A percentile compares a stretch with the other conserved stretches of the same genome.
Evolutionary conservation across 2,888 invertebrate genomes (phyloP).

Genomic region (Luperina testacea): DNA sequence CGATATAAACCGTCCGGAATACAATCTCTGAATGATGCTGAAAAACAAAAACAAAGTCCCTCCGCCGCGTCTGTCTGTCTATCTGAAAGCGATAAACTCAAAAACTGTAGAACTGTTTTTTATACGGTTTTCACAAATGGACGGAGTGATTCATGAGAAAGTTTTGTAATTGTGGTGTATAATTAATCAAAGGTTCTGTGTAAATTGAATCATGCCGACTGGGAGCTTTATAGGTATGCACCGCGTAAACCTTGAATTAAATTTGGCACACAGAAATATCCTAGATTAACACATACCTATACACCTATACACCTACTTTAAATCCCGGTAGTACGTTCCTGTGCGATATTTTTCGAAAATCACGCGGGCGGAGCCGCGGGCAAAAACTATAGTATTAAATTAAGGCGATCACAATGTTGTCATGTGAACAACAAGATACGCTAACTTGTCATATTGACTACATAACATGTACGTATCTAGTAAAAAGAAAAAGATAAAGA

Average conservation of each 20-base stretch:
- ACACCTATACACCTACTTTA: too few species aligned
- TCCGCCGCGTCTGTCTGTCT: too few species aligned
- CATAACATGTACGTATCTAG: not conserved
- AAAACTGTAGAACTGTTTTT: not conserved
- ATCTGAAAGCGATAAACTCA: too few species aligned
- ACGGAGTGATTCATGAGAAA: not conserved
- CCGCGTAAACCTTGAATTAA: not conserved
- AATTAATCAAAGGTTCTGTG: not conserved
- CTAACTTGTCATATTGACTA: slow-evolving; percentile 5
- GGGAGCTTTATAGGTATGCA: not conserved
- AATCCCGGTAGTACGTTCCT: not conserved
- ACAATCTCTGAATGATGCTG: not conserved
- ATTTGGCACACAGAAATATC: not conserved
- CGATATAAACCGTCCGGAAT: not conserved
- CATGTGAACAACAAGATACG: not conserved
- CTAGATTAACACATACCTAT: not conserved
- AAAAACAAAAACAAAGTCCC: not conserved
- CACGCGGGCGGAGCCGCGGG: not conserved
- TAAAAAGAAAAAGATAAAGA: slow-evolving; percentile 23
- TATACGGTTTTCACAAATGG: not conserved
- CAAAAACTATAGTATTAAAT: not conserved
- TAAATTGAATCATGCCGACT: not conserved
- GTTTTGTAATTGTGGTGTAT: not conserved
- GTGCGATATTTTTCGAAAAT: not conserved
- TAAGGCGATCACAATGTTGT: not conserved